Percentiles rank a stretch among this genome's conserved stretches.
These are phyloP conservation scores for Dipus sagitta DNA, from an alignment of 2,797 vertebrate genomes.

Conservation along the genomic window DNA sequence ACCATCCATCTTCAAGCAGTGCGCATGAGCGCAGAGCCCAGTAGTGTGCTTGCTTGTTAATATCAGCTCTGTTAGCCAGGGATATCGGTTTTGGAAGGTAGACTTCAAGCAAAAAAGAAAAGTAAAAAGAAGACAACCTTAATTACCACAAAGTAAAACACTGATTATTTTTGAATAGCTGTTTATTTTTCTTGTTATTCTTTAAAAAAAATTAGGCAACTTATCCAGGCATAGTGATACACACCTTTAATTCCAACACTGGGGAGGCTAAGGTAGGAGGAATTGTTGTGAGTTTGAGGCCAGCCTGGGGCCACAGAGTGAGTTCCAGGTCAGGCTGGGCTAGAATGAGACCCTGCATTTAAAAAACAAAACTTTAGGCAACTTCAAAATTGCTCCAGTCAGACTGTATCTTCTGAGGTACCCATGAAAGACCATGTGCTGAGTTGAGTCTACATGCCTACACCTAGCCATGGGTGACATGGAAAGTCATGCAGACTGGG, in stretches of 20 bases:
- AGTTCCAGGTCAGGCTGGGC: too few relatives aligned
- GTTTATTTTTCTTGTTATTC: constrained; percentile 11
- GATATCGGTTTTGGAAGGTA: not conserved
- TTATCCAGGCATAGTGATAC: not conserved
- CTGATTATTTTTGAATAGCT: not conserved
- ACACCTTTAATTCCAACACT: too few relatives aligned
- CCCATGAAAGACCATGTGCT: not conserved
- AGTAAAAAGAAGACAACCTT: not conserved
- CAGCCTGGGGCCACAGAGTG: too few relatives aligned
- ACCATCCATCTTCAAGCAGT: not conserved
- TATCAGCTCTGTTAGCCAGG: not conserved
- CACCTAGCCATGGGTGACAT: not conserved
- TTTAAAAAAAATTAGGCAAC: not conserved
- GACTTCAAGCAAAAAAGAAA: not conserved
- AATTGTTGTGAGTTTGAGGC: too few relatives aligned
- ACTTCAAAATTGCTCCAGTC: not conserved
- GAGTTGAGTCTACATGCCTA: not conserved
- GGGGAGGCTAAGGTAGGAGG: too few relatives aligned
- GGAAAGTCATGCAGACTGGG: not conserved
- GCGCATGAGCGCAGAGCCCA: not conserved
- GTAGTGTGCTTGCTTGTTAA: not conserved
- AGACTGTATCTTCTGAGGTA: not conserved
- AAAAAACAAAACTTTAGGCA: not conserved
- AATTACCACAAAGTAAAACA: constrained; percentile 16
- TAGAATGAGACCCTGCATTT: too few relatives aligned